Conservation (phyloP, 2,797 vertebrate genomes). For the Gymnoscopelus braueri region DNA sequence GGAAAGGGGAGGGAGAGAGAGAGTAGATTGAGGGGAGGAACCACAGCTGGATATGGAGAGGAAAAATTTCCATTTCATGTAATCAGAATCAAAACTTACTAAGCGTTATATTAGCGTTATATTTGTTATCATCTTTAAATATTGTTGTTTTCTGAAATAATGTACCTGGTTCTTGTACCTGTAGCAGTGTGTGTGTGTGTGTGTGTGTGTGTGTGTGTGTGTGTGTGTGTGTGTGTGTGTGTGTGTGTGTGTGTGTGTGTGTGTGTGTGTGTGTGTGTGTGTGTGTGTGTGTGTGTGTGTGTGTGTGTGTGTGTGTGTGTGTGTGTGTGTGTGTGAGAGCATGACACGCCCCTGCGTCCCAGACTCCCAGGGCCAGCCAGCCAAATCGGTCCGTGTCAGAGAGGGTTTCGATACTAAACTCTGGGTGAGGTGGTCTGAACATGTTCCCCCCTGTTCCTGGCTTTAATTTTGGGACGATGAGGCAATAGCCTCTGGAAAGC, state of each 20-base stretch:
- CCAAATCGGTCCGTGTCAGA: slow-evolving; percentile 54
- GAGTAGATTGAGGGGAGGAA: slow-evolving; percentile 60
- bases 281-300: slow-evolving; percentile 21
- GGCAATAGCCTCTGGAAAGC: slow-evolving; percentile 82
- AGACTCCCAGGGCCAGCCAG: slow-evolving; percentile 6
- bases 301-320: slow-evolving; percentile 14
- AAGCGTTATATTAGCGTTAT: background rate
- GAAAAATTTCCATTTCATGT: slow-evolving; percentile 22
- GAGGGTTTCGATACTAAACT: slow-evolving; percentile 57
- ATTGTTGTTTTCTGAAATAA: background rate
- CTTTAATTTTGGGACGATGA: slow-evolving; percentile 72
- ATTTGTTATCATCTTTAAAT: background rate
- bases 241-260: slow-evolving; percentile 22
- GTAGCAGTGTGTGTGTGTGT: slow-evolving; percentile 3
- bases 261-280: slow-evolving; percentile 20
- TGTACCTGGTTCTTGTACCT: background rate
- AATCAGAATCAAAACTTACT: background rate
- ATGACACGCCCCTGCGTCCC: slow-evolving; percentile 34
- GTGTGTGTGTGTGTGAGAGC: slow-evolving; percentile 15
- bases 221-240: slow-evolving; percentile 14
- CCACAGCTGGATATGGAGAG: slow-evolving; percentile 45
- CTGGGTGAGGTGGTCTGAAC: slow-evolving; percentile 73
- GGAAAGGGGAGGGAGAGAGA: slow-evolving; percentile 65
- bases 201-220: slow-evolving; percentile 18
- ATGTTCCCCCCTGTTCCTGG: slow-evolving; percentile 66